Evolutionary conservation across 2,888 invertebrate species (phyloP).

Genomic region (Aquatica leii): DNA sequence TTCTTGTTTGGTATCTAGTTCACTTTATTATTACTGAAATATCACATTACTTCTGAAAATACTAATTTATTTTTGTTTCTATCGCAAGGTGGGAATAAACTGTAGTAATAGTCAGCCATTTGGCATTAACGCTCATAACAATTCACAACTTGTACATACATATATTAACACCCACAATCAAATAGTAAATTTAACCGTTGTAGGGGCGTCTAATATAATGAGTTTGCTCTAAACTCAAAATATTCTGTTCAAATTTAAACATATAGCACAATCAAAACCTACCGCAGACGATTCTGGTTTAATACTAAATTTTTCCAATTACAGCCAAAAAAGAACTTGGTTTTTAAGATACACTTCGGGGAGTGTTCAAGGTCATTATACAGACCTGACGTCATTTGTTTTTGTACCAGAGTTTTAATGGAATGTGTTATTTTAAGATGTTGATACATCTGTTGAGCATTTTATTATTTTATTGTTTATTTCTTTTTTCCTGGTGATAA

Average conservation of each 20-base stretch:
- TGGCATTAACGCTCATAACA: conserved; percentile 35
- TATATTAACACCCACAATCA: conserved; percentile 31
- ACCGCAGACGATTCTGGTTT: no score
- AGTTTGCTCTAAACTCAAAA: no score
- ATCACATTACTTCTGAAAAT: no score
- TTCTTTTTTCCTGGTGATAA: conserved; percentile 2
- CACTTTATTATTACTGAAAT: no score
- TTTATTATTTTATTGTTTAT: conserved; percentile 24
- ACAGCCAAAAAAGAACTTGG: no score
- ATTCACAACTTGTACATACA: conserved; percentile 26
- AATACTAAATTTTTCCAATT: no score
- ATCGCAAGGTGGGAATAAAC: neutral
- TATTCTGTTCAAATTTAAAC: no score
- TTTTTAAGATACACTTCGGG: no score
- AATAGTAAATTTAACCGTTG: conserved; percentile 20
- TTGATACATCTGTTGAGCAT: conserved; percentile 27
- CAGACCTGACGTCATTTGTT: conserved; percentile 37
- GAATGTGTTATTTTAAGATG: conserved; percentile 36
- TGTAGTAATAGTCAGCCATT: conserved; percentile 13
- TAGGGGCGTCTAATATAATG: no score
- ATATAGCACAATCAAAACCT: no score
- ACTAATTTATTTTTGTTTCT: no score
- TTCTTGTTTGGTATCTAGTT: no score
- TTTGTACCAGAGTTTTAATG: conserved; percentile 34
- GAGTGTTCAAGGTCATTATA: conserved; percentile 31